Conservation (phyloP, 2,113 vertebrate genomes). For the Procapra przewalskii region DNA sequence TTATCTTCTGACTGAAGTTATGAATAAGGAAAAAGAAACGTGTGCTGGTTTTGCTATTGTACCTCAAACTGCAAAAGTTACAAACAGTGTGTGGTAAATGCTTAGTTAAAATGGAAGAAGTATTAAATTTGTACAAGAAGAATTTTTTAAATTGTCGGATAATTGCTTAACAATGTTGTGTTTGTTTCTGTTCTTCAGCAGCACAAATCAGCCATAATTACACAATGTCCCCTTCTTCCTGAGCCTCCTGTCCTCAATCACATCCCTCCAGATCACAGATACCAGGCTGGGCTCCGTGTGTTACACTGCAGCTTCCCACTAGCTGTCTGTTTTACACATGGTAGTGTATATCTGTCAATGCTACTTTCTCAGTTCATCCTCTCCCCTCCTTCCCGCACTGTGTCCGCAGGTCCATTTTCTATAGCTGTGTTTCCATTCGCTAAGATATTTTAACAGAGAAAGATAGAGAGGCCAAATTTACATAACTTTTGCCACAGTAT, state of each 20-base stretch:
- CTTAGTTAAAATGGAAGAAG: background rate
- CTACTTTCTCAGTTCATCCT: background rate
- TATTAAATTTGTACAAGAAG: background rate
- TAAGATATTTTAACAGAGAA: background rate
- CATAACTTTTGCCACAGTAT: background rate
- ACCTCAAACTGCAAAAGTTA: background rate
- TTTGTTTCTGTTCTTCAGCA: background rate
- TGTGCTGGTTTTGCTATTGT: background rate
- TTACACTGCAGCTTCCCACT: background rate
- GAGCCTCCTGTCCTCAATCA: background rate
- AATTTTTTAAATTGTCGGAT: background rate
- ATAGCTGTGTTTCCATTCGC: background rate
- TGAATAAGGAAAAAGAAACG: background rate
- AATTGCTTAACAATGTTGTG: background rate
- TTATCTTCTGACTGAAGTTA: background rate
- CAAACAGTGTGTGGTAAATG: background rate
- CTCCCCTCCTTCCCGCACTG: background rate
- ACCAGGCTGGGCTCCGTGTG: background rate
- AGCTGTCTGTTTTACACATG: background rate
- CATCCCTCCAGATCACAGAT: background rate
- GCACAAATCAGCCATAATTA: background rate
- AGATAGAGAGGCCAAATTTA: background rate
- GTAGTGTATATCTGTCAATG: background rate
- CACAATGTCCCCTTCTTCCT: background rate
- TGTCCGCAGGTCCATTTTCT: rapidly evolving